A percentile compares a stretch with the other conserved stretches of the same genome.
These are phyloP conservation scores for Leptatherina wallacei DNA, from an alignment of 2,797 vertebrate genomes.

Conservation along the genomic window DNA sequence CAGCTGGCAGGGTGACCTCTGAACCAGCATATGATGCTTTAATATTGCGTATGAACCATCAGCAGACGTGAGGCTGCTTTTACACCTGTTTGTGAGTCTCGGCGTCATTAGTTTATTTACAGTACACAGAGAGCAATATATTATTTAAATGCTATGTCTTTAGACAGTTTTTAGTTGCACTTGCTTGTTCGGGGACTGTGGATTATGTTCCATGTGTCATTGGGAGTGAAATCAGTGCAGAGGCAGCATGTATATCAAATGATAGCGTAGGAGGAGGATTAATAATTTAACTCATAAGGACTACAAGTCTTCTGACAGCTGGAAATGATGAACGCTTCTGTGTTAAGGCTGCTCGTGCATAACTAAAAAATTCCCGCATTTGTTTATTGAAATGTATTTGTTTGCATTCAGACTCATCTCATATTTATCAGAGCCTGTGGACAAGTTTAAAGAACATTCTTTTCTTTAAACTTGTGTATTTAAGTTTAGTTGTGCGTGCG, in stretches of 20 bases:
- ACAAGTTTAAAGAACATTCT: background rate
- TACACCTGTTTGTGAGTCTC: conserved; percentile 63
- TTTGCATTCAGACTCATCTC: conserved; percentile 10
- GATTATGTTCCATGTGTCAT: conserved; percentile 64
- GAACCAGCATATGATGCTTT: conserved; percentile 73
- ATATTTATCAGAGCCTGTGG: background rate
- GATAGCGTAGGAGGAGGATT: conserved; percentile 72
- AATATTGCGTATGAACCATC: conserved; percentile 63
- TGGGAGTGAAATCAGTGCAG: conserved; percentile 70
- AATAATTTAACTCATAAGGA: conserved; percentile 71
- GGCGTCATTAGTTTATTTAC: conserved; percentile 32
- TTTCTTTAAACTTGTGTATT: conserved; percentile 11
- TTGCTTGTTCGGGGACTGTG: conserved; percentile 53
- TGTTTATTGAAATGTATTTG: conserved; percentile 22
- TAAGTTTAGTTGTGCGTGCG: background rate
- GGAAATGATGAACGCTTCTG: conserved; percentile 44
- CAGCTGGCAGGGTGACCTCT: conserved; percentile 74
- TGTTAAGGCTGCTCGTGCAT: conserved; percentile 38
- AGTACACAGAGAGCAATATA: conserved; percentile 18
- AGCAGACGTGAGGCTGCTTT: conserved; percentile 44
- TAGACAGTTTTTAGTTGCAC: conserved; percentile 33
- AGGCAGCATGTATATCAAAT: conserved; percentile 72
- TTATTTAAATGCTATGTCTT: conserved; percentile 38
- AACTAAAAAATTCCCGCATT: conserved; percentile 16
- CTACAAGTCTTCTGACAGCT: conserved; percentile 61